phyloP scores from a whole-genome alignment of 2,888 invertebrate species.

The Onthophagus sagittarius region DNA sequence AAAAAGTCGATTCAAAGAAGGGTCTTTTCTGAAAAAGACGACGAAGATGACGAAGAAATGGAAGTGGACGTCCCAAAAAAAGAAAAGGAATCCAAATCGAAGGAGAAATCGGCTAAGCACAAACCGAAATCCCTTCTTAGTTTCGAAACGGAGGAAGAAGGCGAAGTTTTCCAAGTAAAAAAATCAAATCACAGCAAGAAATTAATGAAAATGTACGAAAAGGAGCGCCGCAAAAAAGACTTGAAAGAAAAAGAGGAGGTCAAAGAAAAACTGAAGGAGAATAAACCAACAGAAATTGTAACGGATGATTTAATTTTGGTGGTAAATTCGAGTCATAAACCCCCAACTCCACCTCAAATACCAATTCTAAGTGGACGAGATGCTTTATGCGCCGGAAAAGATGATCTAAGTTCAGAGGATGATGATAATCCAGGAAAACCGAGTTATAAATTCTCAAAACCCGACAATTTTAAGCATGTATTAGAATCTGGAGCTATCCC shows the following conservation, averaged over 20 bases:
- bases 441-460: slow-evolving; percentile 57
- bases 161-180: slow-evolving; percentile 90
- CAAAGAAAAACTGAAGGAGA: slow-evolving; percentile 37
- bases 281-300: slow-evolving; percentile 64
- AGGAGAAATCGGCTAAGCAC: slow-evolving; percentile 42
- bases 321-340: slow-evolving; percentile 44
- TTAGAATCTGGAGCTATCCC: slow-evolving; percentile 89
- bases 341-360: slow-evolving; percentile 40
- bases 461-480: slow-evolving; percentile 74
- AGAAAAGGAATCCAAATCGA: slow-evolving; percentile 35
- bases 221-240: slow-evolving; percentile 65
- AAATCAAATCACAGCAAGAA: slow-evolving; percentile 92
- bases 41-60: slow-evolving; percentile 57
- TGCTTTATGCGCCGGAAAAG: slow-evolving; percentile 71
- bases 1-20: slow-evolving; percentile 77
- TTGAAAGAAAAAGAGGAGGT: slow-evolving; percentile 42
- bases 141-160: slow-evolving; percentile 76
- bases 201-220: slow-evolving; percentile 78
- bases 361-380: slow-evolving; percentile 73
- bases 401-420: slow-evolving; percentile 65
- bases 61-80: slow-evolving; percentile 42
- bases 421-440: slow-evolving; percentile 55
- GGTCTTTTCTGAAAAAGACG: slow-evolving; percentile 64
- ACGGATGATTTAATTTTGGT: slow-evolving; percentile 66
- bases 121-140: slow-evolving; percentile 66